phyloP scores from a whole-genome alignment of 2,797 vertebrate species.

The Lithobates pipiens region DNA sequence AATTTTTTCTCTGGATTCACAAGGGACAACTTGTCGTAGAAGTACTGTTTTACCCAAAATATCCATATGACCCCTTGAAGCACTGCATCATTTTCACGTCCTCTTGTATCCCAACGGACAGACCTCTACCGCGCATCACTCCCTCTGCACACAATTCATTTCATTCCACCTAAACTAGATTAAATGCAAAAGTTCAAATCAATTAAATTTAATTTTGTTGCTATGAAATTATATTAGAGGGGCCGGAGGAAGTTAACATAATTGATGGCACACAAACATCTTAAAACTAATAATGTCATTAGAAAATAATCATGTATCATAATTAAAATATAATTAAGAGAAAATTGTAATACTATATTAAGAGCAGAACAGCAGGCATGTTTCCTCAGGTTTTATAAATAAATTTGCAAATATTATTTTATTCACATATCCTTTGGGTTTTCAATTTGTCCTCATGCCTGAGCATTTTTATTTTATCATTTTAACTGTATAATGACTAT shows the following conservation, averaged over 20 bases:
- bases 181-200: conserved; percentile 59
- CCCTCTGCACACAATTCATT: conserved; percentile 53
- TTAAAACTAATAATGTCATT: conserved; percentile 56
- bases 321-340: conserved; percentile 57
- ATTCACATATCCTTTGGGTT: conserved; percentile 45
- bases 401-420: conserved; percentile 36
- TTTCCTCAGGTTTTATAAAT: conserved; percentile 40
- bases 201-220: conserved; percentile 58
- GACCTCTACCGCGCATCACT: neutral
- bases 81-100: neutral
- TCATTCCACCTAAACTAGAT: conserved; percentile 50
- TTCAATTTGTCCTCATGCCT: conserved; percentile 20
- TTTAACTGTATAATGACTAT: conserved; percentile 12
- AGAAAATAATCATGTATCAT: conserved; percentile 57
- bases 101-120: neutral
- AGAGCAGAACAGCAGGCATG: conserved; percentile 37
- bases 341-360: conserved; percentile 42
- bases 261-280: conserved; percentile 40
- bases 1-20: neutral
- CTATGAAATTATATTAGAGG: conserved; percentile 58
- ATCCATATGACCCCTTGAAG: neutral
- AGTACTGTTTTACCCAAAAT: neutral
- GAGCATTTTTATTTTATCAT: conserved; percentile 7
- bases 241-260: conserved; percentile 52
- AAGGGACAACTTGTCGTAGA: neutral